Evolutionary conservation across 1,140 invertebrate species (phyloP).

Genomic region (Sitobion miscanthi): DNA sequence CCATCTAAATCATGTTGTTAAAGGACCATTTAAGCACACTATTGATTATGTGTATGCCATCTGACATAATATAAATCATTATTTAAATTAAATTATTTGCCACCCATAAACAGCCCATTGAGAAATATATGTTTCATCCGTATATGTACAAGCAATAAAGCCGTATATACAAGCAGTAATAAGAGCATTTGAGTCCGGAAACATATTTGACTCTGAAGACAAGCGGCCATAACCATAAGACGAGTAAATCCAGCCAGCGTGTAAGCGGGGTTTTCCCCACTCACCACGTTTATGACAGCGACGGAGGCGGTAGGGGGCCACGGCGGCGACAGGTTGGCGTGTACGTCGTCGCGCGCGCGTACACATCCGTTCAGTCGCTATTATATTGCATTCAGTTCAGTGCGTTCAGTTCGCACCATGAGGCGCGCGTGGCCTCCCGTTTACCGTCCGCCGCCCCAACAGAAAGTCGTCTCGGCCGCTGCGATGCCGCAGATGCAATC

Average conservation of each 20-base stretch:
- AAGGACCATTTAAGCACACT: no score
- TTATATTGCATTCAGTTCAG: no score
- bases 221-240: background rate
- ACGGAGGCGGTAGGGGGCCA: background rate
- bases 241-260: background rate
- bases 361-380: background rate
- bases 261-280: background rate
- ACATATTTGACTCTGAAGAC: background rate
- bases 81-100: no score
- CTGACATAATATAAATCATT: no score
- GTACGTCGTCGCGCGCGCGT: background rate
- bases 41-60: no score
- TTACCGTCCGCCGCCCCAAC: slow-evolving; percentile 57
- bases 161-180: background rate
- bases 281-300: background rate
- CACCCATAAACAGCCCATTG: no score
- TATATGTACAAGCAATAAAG: background rate
- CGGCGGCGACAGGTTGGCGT: background rate
- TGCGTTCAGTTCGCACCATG: slow-evolving; percentile 50
- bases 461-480: slow-evolving; percentile 13
- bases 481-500: background rate
- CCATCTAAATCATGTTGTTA: no score
- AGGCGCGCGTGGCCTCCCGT: slow-evolving; percentile 61
- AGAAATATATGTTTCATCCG: no score
- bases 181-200: background rate